Base-by-base conservation (phyloP, 2,113 vertebrate genomes). In the Upupa epops region DNA sequence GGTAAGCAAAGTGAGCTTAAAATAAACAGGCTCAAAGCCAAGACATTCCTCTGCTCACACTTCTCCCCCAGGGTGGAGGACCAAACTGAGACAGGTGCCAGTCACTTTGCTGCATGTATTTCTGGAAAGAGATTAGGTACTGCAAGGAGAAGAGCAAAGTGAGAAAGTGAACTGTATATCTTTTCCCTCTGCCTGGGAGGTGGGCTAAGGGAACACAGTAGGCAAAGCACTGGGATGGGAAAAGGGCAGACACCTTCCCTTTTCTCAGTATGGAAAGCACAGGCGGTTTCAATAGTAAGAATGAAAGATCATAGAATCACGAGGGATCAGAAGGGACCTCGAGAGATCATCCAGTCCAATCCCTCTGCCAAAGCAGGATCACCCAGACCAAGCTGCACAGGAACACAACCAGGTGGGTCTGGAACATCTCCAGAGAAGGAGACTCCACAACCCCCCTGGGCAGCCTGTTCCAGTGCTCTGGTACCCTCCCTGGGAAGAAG, bases 1-100 rank as follows among this genome's bases (percentile, higher is more conserved):
- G 88, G 72, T 79, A 84, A 49, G 37, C 86, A 86, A 92, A 92
- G 20, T 4, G 5, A 84, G 45, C 36, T 94, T 83, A 92, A 93
- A 95, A 93, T 90, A 90, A 88, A 58, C 4, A 8, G 86, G 58
- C 83, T 84, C 6, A 68, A 86, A 90, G 89, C 89, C 92, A 96
- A 90, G 36, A 69, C 65, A 92, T 77, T 93, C 81, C 77, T 92
- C 86, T 78, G 58, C 74, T 75, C 65, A 72, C 34, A 69, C 66
- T 81, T 92, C 28, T 59, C 88, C 65, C 48, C 20, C 37, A 69
- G 80, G 24, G 65, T 22, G 86, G 89, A 75, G 66, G 26, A 89
- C 7, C 6, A 86, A 78, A 58, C 82, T 65, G 49, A 75, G 91
- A 84, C 32, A 84, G 59, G 46, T 90, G 92, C 77, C 81, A 92